A percentile compares a stretch with the other conserved stretches of the same genome.
phyloP scores from a whole-genome alignment of 2,888 invertebrate species.

The Vesta saturnalis region DNA sequence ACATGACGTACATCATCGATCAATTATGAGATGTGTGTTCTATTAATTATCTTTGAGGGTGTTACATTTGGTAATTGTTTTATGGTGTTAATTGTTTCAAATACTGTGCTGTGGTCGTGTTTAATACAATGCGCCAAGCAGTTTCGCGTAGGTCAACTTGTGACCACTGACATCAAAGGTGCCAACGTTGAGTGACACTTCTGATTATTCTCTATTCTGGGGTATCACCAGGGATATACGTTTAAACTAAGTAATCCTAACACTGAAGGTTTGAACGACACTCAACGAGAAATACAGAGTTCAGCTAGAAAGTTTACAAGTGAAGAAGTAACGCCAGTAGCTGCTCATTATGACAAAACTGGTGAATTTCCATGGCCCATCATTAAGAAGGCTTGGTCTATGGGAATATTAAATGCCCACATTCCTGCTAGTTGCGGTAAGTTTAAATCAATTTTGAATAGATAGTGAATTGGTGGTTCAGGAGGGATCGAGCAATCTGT shows the following conservation, averaged over 20 bases:
- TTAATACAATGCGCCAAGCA: too few species aligned
- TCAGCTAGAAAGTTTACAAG: constrained; percentile 87
- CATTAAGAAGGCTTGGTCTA: constrained; percentile 89
- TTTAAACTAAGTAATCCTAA: constrained; percentile 57
- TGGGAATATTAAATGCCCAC: constrained; percentile 89
- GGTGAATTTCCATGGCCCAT: constrained; percentile 96
- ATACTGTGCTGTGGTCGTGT: too few species aligned
- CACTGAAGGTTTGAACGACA: constrained; percentile 65
- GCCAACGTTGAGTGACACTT: too few species aligned
- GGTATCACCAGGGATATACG: too few species aligned
- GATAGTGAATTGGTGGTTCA: constrained; percentile 59
- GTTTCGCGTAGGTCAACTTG: too few species aligned
- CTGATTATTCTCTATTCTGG: too few species aligned
- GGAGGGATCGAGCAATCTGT: constrained; percentile 79
- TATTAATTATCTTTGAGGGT: too few species aligned
- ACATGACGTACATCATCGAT: too few species aligned
- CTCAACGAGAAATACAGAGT: constrained; percentile 82
- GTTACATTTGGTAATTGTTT: too few species aligned
- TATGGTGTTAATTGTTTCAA: too few species aligned
- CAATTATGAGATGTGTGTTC: too few species aligned
- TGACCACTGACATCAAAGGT: too few species aligned
- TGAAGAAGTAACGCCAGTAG: constrained; percentile 94
- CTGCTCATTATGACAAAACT: constrained; percentile 87
- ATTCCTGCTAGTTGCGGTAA: constrained; percentile 82
- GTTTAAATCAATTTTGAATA: constrained; percentile 26